Conservation (phyloP, 1,140 invertebrate genomes). For the Drosophila rhopaloa region DNA sequence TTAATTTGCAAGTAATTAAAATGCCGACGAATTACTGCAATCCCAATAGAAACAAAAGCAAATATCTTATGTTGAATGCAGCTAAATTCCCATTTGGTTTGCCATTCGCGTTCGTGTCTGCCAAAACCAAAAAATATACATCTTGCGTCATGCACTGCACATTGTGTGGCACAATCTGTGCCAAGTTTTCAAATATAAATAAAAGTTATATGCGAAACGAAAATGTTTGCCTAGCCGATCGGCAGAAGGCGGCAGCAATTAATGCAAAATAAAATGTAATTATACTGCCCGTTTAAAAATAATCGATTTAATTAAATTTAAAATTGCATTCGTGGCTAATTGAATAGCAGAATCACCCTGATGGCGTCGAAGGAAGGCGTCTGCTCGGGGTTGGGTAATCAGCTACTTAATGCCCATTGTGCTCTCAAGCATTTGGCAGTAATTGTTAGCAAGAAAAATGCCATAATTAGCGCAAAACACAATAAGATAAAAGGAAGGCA, state of each 20-base stretch:
- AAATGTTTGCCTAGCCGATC: not conserved
- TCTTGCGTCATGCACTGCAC: slow-evolving; percentile 72
- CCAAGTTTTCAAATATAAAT: slow-evolving; percentile 78
- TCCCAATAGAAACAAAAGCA: slow-evolving; percentile 42
- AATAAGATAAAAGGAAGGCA: slow-evolving; percentile 18
- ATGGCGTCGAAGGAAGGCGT: slow-evolving; percentile 28
- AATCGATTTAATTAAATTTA: slow-evolving; percentile 60
- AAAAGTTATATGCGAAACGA: slow-evolving; percentile 68
- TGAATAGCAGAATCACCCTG: slow-evolving; percentile 13
- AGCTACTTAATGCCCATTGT: slow-evolving; percentile 65
- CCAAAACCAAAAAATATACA: slow-evolving; percentile 49
- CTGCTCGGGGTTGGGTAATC: slow-evolving; percentile 14
- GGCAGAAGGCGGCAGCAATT: slow-evolving; percentile 54
- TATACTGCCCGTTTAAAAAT: slow-evolving; percentile 72
- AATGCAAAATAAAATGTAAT: slow-evolving; percentile 71
- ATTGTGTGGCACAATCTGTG: slow-evolving; percentile 62
- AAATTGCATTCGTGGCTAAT: slow-evolving; percentile 42
- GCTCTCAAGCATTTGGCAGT: slow-evolving; percentile 75
- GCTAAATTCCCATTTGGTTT: slow-evolving; percentile 26
- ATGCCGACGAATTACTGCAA: slow-evolving; percentile 61
- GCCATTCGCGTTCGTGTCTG: slow-evolving; percentile 31
- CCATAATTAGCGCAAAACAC: slow-evolving; percentile 56
- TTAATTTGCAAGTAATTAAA: slow-evolving; percentile 80
- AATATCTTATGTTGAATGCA: slow-evolving; percentile 47
- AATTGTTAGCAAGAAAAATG: slow-evolving; percentile 66